A percentile compares a stretch with the other conserved stretches of the same genome.
These are phyloP conservation scores for Crepidodera aurea DNA, from an alignment of 2,888 invertebrate species.

Conservation along the genomic window DNA sequence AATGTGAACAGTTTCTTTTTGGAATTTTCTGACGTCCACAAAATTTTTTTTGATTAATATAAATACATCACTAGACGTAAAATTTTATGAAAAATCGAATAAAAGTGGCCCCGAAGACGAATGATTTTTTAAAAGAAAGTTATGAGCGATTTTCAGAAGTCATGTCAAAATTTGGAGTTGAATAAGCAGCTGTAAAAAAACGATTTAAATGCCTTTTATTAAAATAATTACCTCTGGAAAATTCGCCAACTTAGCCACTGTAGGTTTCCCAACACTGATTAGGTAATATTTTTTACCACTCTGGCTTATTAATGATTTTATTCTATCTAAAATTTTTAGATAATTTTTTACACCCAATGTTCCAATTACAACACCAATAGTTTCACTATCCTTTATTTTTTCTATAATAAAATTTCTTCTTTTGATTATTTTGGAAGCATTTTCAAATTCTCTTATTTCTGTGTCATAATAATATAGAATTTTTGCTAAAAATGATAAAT, in stretches of 20 bases:
- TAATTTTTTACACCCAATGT: slow-evolving; percentile 87
- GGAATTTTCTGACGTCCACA: too few relatives aligned
- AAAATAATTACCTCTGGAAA: slow-evolving; percentile 81
- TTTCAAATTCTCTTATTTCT: slow-evolving; percentile 51
- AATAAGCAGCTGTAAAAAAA: too few relatives aligned
- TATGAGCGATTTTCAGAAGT: too few relatives aligned
- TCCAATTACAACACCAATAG: slow-evolving; percentile 89
- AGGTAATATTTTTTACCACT: slow-evolving; percentile 90
- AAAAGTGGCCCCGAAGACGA: too few relatives aligned
- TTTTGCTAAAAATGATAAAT: slow-evolving; percentile 62
- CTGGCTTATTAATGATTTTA: slow-evolving; percentile 75
- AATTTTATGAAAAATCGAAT: too few relatives aligned
- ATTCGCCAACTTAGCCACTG: slow-evolving; percentile 94
- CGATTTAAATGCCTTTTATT: too few relatives aligned
- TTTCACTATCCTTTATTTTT: slow-evolving; percentile 88
- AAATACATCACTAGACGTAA: too few relatives aligned
- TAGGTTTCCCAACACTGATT: slow-evolving; percentile 93
- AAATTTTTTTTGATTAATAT: too few relatives aligned
- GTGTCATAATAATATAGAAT: slow-evolving; percentile 69
- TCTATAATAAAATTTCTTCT: slow-evolving; percentile 86
- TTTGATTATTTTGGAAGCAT: slow-evolving; percentile 72
- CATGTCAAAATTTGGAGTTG: too few relatives aligned
- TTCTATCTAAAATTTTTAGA: slow-evolving; percentile 74
- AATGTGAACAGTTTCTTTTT: too few relatives aligned
- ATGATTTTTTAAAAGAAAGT: too few relatives aligned